Evolutionary conservation across 2,888 invertebrate genomes (phyloP).

Genomic region (Rugalucina vietnamica): DNA sequence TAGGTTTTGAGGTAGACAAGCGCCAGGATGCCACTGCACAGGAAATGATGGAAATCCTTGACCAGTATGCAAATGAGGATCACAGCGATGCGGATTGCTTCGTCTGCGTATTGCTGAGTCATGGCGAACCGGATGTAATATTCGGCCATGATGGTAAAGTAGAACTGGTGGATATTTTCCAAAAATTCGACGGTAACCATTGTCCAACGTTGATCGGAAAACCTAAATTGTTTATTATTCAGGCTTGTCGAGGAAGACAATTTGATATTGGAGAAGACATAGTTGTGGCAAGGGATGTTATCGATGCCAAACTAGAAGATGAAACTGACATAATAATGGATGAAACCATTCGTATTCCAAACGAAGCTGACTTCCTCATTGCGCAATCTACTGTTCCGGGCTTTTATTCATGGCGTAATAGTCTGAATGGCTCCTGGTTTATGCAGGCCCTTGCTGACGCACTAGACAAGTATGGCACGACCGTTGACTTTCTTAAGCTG

Average conservation of each 20-base stretch:
- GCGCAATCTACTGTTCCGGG: constrained; percentile 82
- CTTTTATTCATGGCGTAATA: constrained; percentile 82
- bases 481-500: constrained; percentile 73
- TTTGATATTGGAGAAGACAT: constrained; percentile 73
- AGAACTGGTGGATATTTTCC: constrained; percentile 90
- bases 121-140: constrained; percentile 94
- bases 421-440: constrained; percentile 82
- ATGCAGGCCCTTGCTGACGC: constrained; percentile 80
- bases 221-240: constrained; percentile 90
- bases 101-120: constrained; percentile 92
- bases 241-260: constrained; percentile 80
- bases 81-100: constrained; percentile 94
- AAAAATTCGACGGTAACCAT: constrained; percentile 87
- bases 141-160: constrained; percentile 94
- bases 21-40: constrained; percentile 87
- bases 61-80: constrained; percentile 89
- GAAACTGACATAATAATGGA: constrained; percentile 75
- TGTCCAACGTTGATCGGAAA: constrained; percentile 94
- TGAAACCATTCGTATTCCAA: constrained; percentile 88
- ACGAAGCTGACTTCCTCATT: constrained; percentile 82
- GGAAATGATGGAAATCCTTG: constrained; percentile 87
- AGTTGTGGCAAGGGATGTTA: constrained; percentile 37
- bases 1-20: constrained; percentile 89
- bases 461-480: constrained; percentile 70
- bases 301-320: constrained; percentile 88